Evolutionary conservation across 2,797 vertebrate species (phyloP), one percentile per base, ranked within the genome.

Genomic region (Cichlasoma orientale): DNA sequence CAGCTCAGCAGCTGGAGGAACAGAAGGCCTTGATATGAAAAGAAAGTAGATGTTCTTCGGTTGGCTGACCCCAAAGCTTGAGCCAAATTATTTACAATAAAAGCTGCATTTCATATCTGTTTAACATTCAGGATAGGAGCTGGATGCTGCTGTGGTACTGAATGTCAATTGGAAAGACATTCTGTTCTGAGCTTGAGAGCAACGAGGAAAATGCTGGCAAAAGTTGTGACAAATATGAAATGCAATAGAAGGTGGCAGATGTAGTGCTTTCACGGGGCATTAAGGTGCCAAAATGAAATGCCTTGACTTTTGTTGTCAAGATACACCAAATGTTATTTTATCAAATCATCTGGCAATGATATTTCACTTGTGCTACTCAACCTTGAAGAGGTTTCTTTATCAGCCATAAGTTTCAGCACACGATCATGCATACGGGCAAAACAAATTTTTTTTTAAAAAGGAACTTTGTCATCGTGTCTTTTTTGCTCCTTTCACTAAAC

Each of bases 81-180:
- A 85, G 90, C 86, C 90, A 94, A 92, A 92, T 96, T 95, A 95
- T 96, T 94, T 94, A 95, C 90, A 94, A 94, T 82, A 87, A 95
- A 90, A 90, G 83, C 91, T 56, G 79, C 89, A 69, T 92, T 91
- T 94, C 93, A 90, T 87, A 78, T 89, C 94, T 93, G 90, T 82
- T 95, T 95, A 95, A 93, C 88, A 95, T 95, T 95, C 94, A 90
- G 90, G 88, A 82, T 72, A 78, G 82, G 80, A 84, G 82, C 84
- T 82, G 75, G 77, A 74, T 14, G 77, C 89, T 3, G 86, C 70
- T 2, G 13, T 75, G 87, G 85, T 52, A 75, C 78, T 90, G 93
- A 94, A 95, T 95, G 90, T 92, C 89, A 96, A 93, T 89, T 74
- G 88, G 80, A 68, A 71, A 82, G 80, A 82, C 76, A 44, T 54